Conservation (phyloP, 2,113 vertebrate species). For the Alethe castanea region DNA sequence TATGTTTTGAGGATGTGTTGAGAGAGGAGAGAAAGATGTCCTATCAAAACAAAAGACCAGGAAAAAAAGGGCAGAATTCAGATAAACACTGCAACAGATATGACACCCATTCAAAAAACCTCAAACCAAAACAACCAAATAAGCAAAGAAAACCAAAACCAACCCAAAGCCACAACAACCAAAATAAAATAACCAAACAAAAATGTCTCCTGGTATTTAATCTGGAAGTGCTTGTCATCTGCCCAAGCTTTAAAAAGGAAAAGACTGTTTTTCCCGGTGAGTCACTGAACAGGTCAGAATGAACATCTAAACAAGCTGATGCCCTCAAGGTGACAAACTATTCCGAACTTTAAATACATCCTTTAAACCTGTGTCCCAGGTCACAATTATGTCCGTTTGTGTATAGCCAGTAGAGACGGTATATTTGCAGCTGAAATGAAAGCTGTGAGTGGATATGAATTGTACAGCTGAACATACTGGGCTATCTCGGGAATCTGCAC, state of each 20-base stretch:
- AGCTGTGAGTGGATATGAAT: neutral
- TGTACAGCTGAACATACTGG: neutral
- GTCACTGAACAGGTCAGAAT: neutral
- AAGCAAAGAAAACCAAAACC: neutral
- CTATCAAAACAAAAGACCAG: neutral
- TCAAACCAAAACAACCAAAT: neutral
- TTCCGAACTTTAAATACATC: neutral
- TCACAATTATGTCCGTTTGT: neutral
- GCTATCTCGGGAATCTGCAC: neutral
- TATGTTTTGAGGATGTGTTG: neutral
- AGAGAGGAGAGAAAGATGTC: neutral
- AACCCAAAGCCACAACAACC: neutral
- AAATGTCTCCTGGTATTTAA: neutral
- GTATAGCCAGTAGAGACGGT: neutral
- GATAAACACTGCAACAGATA: neutral
- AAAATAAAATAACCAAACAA: neutral
- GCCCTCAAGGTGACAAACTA: neutral
- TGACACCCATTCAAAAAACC: neutral
- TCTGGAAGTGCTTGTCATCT: neutral
- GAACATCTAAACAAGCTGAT: neutral
- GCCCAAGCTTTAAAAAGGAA: slow-evolving; percentile 7
- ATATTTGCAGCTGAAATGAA: neutral
- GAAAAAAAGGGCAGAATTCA: neutral
- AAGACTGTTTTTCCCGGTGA: neutral
- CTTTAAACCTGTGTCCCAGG: neutral